Evolutionary conservation across 2,888 invertebrate species (phyloP).

Genomic region (Proisotoma minuta): DNA sequence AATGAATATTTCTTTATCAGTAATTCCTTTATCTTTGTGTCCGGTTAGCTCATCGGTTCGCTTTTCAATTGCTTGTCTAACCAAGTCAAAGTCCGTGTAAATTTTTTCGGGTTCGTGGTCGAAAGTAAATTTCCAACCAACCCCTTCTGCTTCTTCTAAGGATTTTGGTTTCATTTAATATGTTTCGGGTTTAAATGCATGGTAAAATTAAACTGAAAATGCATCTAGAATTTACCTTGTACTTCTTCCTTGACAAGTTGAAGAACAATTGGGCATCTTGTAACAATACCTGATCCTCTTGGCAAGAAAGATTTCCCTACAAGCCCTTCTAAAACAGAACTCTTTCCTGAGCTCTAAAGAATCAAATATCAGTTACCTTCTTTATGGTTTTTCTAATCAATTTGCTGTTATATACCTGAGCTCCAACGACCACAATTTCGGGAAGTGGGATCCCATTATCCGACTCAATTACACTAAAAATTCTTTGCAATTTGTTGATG

Average conservation of each 20-base stretch:
- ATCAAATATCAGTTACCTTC: neutral
- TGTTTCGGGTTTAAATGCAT: neutral
- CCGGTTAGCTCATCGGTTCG: conserved; percentile 95
- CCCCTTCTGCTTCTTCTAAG: neutral
- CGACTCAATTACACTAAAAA: conserved; percentile 10
- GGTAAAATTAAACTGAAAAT: neutral
- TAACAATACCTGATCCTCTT: conserved; percentile 9
- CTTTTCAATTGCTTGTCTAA: conserved; percentile 82
- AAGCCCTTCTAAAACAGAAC: conserved; percentile 10
- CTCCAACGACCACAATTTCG: conserved; percentile 32
- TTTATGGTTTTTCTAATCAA: neutral
- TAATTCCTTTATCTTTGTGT: conserved; percentile 84
- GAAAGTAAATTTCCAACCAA: neutral
- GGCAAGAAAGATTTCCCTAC: conserved; percentile 11
- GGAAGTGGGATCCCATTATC: conserved; percentile 15
- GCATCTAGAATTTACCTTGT: neutral
- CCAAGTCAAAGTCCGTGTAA: conserved; percentile 65
- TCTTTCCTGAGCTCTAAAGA: conserved; percentile 10
- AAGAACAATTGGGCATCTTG: conserved; percentile 8
- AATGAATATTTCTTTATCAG: conserved; percentile 86
- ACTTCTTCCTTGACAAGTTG: neutral
- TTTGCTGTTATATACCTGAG: conserved; percentile 21
- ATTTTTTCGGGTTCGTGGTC: neutral
- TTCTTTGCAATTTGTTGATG: conserved; percentile 20
- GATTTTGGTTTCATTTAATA: neutral